Conservation (phyloP, 2,888 invertebrate genomes). For the Caenorhabditis becei region DNA sequence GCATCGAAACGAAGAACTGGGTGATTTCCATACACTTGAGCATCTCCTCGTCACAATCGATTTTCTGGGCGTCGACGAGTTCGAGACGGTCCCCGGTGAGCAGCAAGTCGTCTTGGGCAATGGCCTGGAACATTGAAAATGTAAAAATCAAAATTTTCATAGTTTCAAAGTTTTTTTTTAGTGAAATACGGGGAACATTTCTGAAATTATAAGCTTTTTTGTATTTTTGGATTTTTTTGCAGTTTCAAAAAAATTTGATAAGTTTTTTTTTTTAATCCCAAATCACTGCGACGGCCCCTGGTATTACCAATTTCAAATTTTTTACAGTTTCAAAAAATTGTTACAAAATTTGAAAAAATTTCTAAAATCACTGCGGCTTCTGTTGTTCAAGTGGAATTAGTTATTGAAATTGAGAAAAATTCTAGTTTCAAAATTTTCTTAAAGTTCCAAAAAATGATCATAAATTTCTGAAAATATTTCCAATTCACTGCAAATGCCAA, state of each 20-base stretch:
- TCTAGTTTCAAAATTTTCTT: neutral
- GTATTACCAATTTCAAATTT: neutral
- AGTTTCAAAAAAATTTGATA: too few relatives aligned
- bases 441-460: neutral
- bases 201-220: too few relatives aligned
- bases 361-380: too few relatives aligned
- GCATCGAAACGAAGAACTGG: conserved; percentile 53
- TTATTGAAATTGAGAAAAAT: neutral
- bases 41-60: conserved; percentile 32
- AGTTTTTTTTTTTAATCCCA: too few relatives aligned
- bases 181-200: neutral
- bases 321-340: neutral
- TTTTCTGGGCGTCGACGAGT: neutral
- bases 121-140: conserved; percentile 23
- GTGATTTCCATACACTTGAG: conserved; percentile 52
- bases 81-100: conserved; percentile 7
- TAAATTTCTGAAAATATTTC: too few relatives aligned
- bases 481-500: too few relatives aligned
- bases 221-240: too few relatives aligned
- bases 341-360: neutral
- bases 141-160: neutral
- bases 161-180: neutral
- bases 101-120: conserved; percentile 29
- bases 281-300: too few relatives aligned
- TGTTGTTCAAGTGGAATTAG: too few relatives aligned